phyloP scores from a whole-genome alignment of 1,140 invertebrate genomes.

The Musca vetustissima region DNA sequence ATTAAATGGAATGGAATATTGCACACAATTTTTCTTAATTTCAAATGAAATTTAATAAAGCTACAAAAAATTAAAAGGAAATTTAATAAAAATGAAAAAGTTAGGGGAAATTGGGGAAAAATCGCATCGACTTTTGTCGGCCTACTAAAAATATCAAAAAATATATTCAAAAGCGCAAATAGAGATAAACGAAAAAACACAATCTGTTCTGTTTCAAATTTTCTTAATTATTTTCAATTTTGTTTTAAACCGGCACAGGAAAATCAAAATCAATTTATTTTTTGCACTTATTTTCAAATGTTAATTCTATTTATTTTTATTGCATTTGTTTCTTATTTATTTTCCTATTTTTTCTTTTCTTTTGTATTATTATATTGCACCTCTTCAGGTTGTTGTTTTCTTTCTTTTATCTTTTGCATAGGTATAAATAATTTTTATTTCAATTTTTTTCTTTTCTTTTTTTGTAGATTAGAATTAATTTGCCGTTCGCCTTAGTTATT shows the following conservation, averaged over 20 bases:
- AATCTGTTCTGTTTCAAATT: too few relatives aligned
- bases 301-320: neutral
- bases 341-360: neutral
- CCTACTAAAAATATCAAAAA: neutral
- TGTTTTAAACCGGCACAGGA: neutral
- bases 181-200: too few relatives aligned
- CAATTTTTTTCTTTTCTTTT: too few relatives aligned
- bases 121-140: neutral
- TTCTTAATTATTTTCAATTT: neutral
- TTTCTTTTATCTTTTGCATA: neutral
- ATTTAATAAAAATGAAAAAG: neutral
- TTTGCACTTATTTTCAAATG: too few relatives aligned
- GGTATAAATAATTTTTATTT: too few relatives aligned
- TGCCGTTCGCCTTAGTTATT: too few relatives aligned
- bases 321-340: constrained; percentile 5
- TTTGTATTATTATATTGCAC: constrained; percentile 10
- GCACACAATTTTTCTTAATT: neutral
- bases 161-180: neutral
- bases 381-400: neutral
- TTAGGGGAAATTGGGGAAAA: neutral
- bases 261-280: too few relatives aligned
- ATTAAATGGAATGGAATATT: constrained; percentile 15
- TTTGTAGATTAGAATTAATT: too few relatives aligned
- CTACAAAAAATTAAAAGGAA: neutral
- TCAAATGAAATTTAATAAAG: neutral